Conservation (phyloP, 2,797 vertebrate genomes). For the Thripadectes ignobilis region DNA sequence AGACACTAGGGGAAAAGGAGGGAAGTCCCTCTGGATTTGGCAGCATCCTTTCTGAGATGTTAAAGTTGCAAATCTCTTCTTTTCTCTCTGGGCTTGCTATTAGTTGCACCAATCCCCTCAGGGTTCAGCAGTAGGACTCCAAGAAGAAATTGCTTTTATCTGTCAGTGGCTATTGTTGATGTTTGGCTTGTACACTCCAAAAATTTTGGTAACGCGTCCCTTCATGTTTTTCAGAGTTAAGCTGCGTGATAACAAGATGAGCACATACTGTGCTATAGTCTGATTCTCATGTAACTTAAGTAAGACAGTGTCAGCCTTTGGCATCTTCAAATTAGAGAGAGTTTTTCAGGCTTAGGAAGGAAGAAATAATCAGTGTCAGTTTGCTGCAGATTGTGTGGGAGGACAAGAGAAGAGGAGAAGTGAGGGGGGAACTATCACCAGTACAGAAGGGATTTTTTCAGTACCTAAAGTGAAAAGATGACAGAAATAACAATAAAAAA, state of each 20-base stretch:
- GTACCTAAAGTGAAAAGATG: conserved; percentile 38
- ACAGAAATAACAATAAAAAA: conserved; percentile 4
- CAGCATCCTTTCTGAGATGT: not conserved
- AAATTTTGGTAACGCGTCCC: not conserved
- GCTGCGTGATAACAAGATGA: not conserved
- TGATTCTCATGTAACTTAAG: conserved; percentile 10
- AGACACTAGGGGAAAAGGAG: not conserved
- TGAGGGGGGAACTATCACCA: not conserved
- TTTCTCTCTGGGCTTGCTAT: not conserved
- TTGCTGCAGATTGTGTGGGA: conserved; percentile 4
- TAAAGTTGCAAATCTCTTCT: not conserved
- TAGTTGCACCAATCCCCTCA: not conserved
- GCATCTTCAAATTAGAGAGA: conserved; percentile 30
- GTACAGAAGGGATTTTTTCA: not conserved
- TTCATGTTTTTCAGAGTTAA: conserved; percentile 3
- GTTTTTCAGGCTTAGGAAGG: not conserved
- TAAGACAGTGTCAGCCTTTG: conserved; percentile 23
- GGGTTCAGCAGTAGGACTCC: not conserved
- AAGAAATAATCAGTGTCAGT: not conserved
- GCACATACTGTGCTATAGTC: not conserved
- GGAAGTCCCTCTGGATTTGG: not conserved
- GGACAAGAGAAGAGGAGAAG: not conserved
- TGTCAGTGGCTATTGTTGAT: conserved; percentile 17
- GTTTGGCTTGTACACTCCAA: not conserved
- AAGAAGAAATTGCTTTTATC: conserved; percentile 34